Conservation (phyloP, 2,113 vertebrate genomes). For the Toxotes chatareus region DNA sequence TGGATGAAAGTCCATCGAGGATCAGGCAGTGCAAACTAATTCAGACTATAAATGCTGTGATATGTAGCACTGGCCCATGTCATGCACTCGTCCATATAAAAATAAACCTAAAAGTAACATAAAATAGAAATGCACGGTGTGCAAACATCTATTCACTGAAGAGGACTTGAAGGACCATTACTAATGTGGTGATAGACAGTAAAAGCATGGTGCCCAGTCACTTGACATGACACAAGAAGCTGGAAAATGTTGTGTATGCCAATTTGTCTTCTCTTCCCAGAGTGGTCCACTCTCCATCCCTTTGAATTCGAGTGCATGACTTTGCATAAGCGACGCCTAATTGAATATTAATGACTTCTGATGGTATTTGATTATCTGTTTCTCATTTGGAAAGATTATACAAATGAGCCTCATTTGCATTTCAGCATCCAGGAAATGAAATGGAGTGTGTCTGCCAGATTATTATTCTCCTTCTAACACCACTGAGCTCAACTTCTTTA, state of each 20-base stretch:
- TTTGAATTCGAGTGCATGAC: slow-evolving; percentile 78
- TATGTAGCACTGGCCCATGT: neutral
- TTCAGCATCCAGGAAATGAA: slow-evolving; percentile 78
- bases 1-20: neutral
- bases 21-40: neutral
- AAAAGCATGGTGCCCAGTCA: slow-evolving; percentile 41
- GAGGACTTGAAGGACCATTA: slow-evolving; percentile 23
- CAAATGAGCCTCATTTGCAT: slow-evolving; percentile 85
- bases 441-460: slow-evolving; percentile 82
- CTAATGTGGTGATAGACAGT: slow-evolving; percentile 42
- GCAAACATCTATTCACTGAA: slow-evolving; percentile 10
- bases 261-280: slow-evolving; percentile 48
- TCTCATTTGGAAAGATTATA: slow-evolving; percentile 87
- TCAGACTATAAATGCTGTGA: neutral
- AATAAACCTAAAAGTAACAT: neutral
- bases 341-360: slow-evolving; percentile 86
- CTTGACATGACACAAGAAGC: slow-evolving; percentile 27
- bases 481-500: slow-evolving; percentile 81
- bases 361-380: slow-evolving; percentile 87
- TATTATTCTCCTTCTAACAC: slow-evolving; percentile 74
- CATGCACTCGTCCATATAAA: neutral
- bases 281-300: slow-evolving; percentile 66
- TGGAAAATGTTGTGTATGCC: slow-evolving; percentile 31
- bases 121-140: neutral
- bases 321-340: slow-evolving; percentile 83